Evolutionary conservation across 2,888 invertebrate species (phyloP).

Genomic region (Leptopilina myrica): DNA sequence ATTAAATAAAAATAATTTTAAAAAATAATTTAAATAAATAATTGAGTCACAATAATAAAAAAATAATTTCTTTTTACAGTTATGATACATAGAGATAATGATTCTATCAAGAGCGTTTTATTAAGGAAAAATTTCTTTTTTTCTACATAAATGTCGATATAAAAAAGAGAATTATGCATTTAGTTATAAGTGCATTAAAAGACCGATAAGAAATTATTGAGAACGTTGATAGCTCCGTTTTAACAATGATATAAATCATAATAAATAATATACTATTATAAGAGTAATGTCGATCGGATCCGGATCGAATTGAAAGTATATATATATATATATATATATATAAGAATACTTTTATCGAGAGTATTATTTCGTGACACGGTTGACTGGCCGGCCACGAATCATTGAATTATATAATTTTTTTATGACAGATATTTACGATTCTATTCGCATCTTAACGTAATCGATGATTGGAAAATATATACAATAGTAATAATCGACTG

Average conservation of each 20-base stretch:
- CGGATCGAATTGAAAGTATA: conserved; percentile 21
- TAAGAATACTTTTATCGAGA: not conserved
- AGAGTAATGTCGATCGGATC: conserved; percentile 16
- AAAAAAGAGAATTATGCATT: no score
- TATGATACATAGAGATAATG: no score
- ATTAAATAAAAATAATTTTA: no score
- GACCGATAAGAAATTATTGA: not conserved
- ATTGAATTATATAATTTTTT: conserved; percentile 24
- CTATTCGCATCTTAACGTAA: not conserved
- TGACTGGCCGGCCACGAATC: conserved; percentile 19
- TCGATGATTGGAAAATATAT: not conserved
- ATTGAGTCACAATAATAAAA: no score
- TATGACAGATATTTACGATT: not conserved
- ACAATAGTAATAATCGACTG: no score
- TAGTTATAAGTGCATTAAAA: no score
- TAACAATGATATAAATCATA: conserved; percentile 25
- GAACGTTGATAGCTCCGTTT: conserved; percentile 8
- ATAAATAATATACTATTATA: conserved; percentile 13
- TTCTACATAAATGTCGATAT: no score
- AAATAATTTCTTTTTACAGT: no score
- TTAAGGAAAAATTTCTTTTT: no score
- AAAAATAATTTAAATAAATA: no score
- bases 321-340: not conserved
- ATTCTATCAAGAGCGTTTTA: no score
- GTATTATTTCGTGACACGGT: conserved; percentile 23